These are phyloP conservation scores for Coreius guichenoti DNA, from an alignment of 2,797 vertebrate genomes.

Conservation along the genomic window DNA sequence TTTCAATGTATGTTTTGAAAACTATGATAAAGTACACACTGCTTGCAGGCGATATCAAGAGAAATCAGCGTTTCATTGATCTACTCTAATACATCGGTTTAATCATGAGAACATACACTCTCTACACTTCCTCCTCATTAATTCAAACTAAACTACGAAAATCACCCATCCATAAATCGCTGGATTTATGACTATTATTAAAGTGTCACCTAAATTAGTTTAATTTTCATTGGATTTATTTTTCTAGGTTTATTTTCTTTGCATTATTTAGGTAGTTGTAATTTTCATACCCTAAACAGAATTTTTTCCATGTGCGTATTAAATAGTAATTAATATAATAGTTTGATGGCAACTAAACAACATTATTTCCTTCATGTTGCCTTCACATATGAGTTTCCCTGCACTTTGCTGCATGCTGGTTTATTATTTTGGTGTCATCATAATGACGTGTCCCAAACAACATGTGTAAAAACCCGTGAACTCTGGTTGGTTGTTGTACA, in stretches of 20 bases:
- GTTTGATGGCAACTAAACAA: too few species aligned
- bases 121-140: neutral
- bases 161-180: neutral
- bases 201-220: neutral
- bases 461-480: too few species aligned
- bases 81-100: neutral
- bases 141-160: neutral
- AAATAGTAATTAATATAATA: neutral
- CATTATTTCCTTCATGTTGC: neutral
- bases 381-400: neutral
- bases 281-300: neutral
- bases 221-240: too few species aligned
- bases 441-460: neutral
- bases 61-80: neutral
- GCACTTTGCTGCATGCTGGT: neutral
- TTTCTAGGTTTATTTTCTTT: neutral
- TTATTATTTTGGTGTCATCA: neutral
- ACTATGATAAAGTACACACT: neutral
- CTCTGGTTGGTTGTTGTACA: neutral
- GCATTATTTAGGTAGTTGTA: neutral
- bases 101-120: neutral
- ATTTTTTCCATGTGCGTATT: too few species aligned
- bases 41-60: neutral
- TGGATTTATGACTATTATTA: neutral
- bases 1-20: neutral